Conservation (phyloP, 2,113 vertebrate genomes). For the Phycodurus eques region DNA sequence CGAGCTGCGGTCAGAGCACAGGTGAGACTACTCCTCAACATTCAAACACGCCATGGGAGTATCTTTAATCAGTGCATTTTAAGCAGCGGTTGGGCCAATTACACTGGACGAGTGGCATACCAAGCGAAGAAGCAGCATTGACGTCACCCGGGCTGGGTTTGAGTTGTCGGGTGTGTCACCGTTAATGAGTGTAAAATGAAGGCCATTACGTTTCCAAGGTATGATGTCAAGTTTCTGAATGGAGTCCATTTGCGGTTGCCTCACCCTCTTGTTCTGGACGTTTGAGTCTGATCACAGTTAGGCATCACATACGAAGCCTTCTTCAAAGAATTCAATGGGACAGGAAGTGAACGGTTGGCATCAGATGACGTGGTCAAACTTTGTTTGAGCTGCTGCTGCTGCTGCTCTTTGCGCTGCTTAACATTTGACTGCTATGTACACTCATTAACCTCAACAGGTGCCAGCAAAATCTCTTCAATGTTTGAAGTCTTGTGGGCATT, state of each 20-base stretch:
- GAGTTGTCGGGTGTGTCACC: not conserved
- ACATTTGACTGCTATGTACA: not conserved
- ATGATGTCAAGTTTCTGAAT: not conserved
- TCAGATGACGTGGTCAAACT: not conserved
- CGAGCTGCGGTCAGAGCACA: not conserved
- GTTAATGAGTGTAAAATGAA: not conserved
- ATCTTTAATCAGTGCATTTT: not conserved
- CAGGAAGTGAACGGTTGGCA: not conserved
- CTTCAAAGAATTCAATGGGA: not conserved
- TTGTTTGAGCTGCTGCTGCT: not conserved
- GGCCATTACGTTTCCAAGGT: not conserved
- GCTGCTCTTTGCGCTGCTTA: not conserved
- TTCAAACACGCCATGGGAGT: no score
- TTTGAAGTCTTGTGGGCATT: not conserved
- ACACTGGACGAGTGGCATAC: slow-evolving; percentile 2
- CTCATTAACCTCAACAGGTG: not conserved
- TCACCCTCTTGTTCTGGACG: not conserved
- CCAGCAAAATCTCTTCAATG: not conserved
- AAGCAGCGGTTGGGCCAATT: not conserved
- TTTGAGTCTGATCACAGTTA: not conserved
- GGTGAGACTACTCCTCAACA: not conserved
- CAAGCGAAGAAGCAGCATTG: not conserved
- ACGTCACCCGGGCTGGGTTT: not conserved
- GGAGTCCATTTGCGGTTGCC: not conserved
- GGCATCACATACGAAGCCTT: not conserved